Evolutionary conservation across 2,113 vertebrate genomes (phyloP).

Genomic region (Parus major): DNA sequence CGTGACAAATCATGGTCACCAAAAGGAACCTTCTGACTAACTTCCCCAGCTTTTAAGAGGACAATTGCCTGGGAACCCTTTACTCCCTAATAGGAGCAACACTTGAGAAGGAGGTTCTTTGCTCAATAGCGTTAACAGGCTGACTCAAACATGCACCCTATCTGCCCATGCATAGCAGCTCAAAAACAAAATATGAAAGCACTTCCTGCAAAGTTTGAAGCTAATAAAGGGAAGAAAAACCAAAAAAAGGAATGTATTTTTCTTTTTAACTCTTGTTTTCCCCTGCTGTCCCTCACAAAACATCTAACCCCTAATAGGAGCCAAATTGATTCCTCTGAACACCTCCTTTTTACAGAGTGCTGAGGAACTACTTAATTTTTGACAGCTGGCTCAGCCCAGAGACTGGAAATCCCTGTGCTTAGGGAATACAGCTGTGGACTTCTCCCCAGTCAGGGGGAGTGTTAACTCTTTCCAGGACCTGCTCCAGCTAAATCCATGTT

Average conservation of each 20-base stretch:
- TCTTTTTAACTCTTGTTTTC: neutral
- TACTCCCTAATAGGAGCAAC: neutral
- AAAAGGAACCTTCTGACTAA: neutral
- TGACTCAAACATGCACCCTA: neutral
- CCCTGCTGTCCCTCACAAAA: neutral
- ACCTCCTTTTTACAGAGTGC: neutral
- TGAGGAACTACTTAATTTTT: conserved; percentile 46
- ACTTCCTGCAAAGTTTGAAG: neutral
- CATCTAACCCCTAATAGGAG: neutral
- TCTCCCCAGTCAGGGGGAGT: neutral
- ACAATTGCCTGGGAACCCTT: neutral
- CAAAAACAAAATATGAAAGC: neutral
- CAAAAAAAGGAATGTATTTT: neutral
- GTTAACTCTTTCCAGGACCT: neutral
- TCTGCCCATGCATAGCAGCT: neutral
- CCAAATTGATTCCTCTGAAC: neutral
- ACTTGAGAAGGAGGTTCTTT: neutral
- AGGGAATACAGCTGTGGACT: neutral
- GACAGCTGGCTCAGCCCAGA: conserved; percentile 40
- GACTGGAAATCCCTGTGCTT: conserved; percentile 23
- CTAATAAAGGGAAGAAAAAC: neutral
- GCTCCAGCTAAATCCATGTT: neutral
- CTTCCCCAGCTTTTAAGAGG: neutral
- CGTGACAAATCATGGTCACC: neutral
- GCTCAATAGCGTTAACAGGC: neutral